phyloP scores from a whole-genome alignment of 1,140 invertebrate genomes.

The Antheraea mylitta region DNA sequence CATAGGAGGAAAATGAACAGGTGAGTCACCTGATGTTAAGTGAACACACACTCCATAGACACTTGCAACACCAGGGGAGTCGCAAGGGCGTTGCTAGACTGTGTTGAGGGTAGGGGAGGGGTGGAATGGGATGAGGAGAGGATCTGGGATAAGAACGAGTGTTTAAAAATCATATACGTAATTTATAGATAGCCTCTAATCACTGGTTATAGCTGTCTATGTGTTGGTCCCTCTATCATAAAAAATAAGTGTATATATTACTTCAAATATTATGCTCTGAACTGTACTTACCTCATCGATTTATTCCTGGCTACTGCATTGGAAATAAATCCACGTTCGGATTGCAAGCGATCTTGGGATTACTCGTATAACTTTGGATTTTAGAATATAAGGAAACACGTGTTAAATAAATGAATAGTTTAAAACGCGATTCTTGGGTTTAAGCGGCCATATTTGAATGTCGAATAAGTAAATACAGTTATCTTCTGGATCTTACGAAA shows the following conservation, averaged over 20 bases:
- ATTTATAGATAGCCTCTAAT: no score
- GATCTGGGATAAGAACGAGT: no score
- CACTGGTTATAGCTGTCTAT: no score
- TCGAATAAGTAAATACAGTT: not conserved
- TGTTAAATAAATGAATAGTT: constrained; percentile 2
- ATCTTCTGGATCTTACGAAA: not conserved
- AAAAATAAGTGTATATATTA: not conserved
- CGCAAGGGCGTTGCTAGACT: no score
- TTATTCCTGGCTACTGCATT: constrained; percentile 48
- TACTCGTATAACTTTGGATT: constrained; percentile 26
- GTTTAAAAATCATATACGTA: no score
- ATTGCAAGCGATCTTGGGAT: constrained; percentile 41
- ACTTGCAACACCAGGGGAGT: no score
- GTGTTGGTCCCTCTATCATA: no score
- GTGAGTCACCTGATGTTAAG: no score
- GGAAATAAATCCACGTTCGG: constrained; percentile 46
- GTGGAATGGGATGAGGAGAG: no score
- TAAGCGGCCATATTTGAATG: not conserved
- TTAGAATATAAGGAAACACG: constrained; percentile 4
- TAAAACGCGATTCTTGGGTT: not conserved
- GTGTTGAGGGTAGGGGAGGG: no score
- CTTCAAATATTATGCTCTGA: not conserved
- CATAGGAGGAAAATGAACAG: no score
- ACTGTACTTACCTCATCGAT: constrained; percentile 25
- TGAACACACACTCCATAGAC: no score